These are phyloP conservation scores for Heterohyrax brucei DNA, from an alignment of 2,797 vertebrate genomes.

Conservation along the genomic window DNA sequence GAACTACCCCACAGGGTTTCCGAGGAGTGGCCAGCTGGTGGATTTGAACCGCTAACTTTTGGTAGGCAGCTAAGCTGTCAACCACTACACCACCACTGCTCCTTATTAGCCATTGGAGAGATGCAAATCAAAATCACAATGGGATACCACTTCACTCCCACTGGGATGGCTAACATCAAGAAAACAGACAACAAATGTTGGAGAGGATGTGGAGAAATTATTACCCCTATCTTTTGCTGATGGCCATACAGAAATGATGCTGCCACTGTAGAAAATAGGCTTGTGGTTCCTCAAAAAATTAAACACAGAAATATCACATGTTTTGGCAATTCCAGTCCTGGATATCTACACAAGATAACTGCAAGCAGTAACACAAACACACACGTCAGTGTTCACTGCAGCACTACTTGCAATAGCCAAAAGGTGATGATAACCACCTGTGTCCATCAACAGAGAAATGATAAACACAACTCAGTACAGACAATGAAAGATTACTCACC, in stretches of 20 bases:
- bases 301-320: neutral
- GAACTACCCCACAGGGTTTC: too few species aligned
- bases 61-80: too few species aligned
- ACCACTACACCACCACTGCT: too few species aligned
- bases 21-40: too few species aligned
- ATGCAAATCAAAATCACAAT: too few species aligned
- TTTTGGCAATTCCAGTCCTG: neutral
- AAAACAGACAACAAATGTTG: neutral
- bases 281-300: neutral
- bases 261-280: too few species aligned
- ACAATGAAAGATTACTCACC: neutral
- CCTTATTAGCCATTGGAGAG: too few species aligned
- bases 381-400: neutral
- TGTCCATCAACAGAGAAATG: neutral
- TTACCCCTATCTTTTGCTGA: neutral
- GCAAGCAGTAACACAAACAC: neutral
- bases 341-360: neutral
- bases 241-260: too few species aligned
- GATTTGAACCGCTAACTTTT: too few species aligned
- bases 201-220: neutral
- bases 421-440: neutral
- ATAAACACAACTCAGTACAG: neutral
- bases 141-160: too few species aligned
- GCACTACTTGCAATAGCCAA: neutral
- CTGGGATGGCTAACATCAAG: neutral